Base-by-base conservation (phyloP, 2,888 invertebrate species). In the Tinea pellionella region DNA sequence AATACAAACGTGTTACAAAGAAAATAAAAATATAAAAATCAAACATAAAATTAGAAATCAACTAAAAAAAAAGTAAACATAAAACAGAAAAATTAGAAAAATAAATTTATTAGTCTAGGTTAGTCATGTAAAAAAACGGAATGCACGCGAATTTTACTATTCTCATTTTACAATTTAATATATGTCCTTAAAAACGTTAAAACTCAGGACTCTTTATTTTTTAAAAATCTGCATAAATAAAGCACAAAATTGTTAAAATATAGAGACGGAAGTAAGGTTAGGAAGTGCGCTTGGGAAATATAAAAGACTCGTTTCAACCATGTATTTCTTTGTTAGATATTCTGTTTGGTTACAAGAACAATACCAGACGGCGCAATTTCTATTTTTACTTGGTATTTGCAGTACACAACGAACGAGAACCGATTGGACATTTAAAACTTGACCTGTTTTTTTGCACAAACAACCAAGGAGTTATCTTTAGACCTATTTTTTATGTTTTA, bases 251-350 rank as follows among this genome's bases (percentile, higher is more conserved):
- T 53, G 19, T 24, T 53, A 12, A 11, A 53, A 53, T 12, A 24
- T 12, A 24, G 53, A 24, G 19, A 47, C 53, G 24, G 53, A 53
- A 53, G 53, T 24, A 53, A 53, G 53, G 53, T 53, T 24, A 53
- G 53, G 53, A 53, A 24, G 47, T 47, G 8, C 16, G 47, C 47
- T 47, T n/a, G 53, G 53, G 8, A 53, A 53, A 53, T 53, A 53
- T 24, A 24, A 53, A 47, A 53, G 18, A 24, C 24, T 53, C 53
- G 4, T 53, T 53, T 19, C 19, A 53, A 53, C 18, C 9, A 53
- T 53, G 24, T 53, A 53, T 53, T 53, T 18, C 24, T 53, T 53
- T 53, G 53, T 53, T 53, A 18, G 19, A 24, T 53, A 53, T 53
- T 19, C 53, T 18, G 53, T 53, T 53, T 53, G 18, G n/a, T 24